Evolutionary conservation across 2,888 invertebrate genomes (phyloP), one percentile per base, ranked within the genome.

Genomic region (Phalera bucephala): DNA sequence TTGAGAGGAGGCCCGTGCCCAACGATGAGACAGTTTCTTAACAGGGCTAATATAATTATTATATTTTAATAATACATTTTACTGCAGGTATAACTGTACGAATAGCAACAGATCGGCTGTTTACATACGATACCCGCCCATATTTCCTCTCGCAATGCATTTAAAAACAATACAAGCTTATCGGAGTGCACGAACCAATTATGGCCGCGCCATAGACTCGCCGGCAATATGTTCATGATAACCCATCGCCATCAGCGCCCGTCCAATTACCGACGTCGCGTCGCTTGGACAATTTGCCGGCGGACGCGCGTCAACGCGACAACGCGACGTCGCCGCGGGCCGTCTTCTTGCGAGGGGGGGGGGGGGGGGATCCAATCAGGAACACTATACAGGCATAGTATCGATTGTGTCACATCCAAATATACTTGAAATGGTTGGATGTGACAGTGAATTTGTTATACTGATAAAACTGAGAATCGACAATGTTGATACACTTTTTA

Each of bases 241-340:
- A 15, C 28, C 28, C 15, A 28, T 28, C 28, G 15, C 15, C 14
- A 10, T 14, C 15, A 14, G 14, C 14, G 28, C 27, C 3, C 28
- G 15, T 15, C 28, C 28, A 28, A 28, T 28, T 28, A 28, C 28
- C 14, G 9, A 15, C 15, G 28, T 15, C n/a, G n/a, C n/a, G n/a
- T n/a, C 28, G 28, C 15, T 28, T 15, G 28, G 28, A 28, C 28
- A 28, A 28, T 28, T 28, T 28, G 28, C 27, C 27, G 27, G 27
- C 13, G 27, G 14, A 15, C 26, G 25, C 25, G 25, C 27, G 27
- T n/a, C n/a, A n/a, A n/a, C 27, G 27, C 27, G 28, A 28, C 28
- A 6, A 27, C 28, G 28, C 15, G 28, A 8, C 15, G n/a, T 28
- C 15, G 28, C 4, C 28, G 28, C 28, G 28, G n/a, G n/a, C n/a